phyloP scores from a whole-genome alignment of 2,797 vertebrate genomes.

The Semaprochilodus insignis region DNA sequence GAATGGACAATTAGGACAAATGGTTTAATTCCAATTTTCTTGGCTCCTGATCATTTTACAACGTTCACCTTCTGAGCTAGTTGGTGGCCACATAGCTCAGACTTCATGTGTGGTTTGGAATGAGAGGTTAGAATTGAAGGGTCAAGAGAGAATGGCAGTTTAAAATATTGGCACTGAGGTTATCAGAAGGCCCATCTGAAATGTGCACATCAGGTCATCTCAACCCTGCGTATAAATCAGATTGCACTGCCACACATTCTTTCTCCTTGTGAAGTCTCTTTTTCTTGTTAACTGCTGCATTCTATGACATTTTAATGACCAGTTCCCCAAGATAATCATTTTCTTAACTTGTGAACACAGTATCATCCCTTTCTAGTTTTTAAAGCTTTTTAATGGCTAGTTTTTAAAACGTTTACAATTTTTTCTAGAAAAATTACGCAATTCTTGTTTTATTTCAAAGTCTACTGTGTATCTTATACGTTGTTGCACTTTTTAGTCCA shows the following conservation, averaged over 20 bases:
- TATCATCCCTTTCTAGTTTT: neutral
- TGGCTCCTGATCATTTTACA: conserved; percentile 9
- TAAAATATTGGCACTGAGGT: conserved; percentile 26
- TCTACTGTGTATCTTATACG: neutral
- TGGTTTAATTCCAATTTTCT: conserved; percentile 30
- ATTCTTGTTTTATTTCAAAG: neutral
- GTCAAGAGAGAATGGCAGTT: conserved; percentile 3
- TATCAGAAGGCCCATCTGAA: conserved; percentile 40
- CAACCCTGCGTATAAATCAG: conserved; percentile 3
- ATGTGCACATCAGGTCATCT: conserved; percentile 17
- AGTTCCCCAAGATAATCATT: neutral
- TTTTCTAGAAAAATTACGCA: neutral
- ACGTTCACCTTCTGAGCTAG: neutral
- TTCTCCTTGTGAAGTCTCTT: neutral
- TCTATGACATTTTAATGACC: neutral
- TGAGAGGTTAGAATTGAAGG: neutral
- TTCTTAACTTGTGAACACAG: neutral
- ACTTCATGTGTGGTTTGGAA: conserved; percentile 21
- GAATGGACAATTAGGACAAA: conserved; percentile 47
- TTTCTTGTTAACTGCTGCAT: neutral
- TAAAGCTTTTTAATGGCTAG: neutral
- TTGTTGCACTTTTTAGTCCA: neutral
- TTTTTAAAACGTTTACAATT: neutral
- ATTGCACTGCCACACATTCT: neutral
- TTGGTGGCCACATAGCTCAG: neutral